These are phyloP conservation scores for Amitus sp. DNA, from an alignment of 2,888 invertebrate species.

Conservation along the genomic window DNA sequence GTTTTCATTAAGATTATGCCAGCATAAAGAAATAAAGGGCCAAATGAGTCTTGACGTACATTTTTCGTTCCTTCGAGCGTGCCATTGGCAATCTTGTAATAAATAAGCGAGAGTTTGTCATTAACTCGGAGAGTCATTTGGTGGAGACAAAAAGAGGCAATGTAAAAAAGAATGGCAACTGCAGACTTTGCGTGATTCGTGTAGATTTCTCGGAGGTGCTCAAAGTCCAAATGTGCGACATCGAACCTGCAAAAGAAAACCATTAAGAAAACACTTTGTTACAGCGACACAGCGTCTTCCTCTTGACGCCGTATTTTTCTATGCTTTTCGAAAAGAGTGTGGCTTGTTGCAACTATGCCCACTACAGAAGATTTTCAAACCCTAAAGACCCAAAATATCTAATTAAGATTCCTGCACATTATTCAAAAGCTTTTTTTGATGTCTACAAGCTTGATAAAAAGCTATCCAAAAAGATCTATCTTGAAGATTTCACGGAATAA, in stretches of 20 bases:
- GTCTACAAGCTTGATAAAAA: constrained; percentile 8
- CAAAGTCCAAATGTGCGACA: constrained; percentile 50
- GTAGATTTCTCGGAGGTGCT: constrained; percentile 52
- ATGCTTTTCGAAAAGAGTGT: too few relatives aligned
- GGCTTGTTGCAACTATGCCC: too few relatives aligned
- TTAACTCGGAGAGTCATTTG: constrained; percentile 49
- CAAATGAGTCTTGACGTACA: constrained; percentile 40
- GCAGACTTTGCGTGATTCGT: constrained; percentile 48
- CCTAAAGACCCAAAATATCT: not conserved
- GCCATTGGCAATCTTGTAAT: constrained; percentile 42
- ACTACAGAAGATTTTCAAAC: not conserved
- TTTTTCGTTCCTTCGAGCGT: constrained; percentile 19
- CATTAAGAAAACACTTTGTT: not conserved
- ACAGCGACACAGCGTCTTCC: too few relatives aligned
- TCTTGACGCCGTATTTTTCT: too few relatives aligned
- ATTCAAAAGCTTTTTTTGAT: constrained; percentile 1
- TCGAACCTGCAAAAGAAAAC: constrained; percentile 51
- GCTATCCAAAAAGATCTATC: constrained; percentile 19
- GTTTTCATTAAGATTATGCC: too few relatives aligned
- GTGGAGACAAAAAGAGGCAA: constrained; percentile 55
- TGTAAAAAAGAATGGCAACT: constrained; percentile 55
- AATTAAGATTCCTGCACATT: too few relatives aligned
- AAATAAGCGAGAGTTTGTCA: constrained; percentile 47
- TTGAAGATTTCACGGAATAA: constrained; percentile 14
- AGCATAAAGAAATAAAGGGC: too few relatives aligned